Conservation (phyloP, 2,888 invertebrate genomes). For the Drosophila prolongata region DNA sequence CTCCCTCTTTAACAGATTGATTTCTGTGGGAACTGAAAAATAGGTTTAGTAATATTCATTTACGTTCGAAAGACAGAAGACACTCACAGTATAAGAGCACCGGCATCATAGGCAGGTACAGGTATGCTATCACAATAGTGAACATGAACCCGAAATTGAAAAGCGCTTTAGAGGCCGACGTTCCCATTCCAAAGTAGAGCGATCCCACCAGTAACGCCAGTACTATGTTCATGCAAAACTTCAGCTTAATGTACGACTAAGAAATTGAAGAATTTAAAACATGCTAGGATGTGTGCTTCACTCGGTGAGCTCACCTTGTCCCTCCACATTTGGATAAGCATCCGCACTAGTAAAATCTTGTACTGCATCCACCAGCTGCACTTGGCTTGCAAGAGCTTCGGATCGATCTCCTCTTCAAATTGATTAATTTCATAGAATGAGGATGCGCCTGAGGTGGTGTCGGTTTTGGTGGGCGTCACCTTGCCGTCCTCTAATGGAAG, state of each 20-base stretch:
- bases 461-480: slow-evolving; percentile 72
- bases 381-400: slow-evolving; percentile 86
- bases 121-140: slow-evolving; percentile 90
- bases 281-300: background rate
- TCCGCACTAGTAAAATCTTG: slow-evolving; percentile 87
- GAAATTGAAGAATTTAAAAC: slow-evolving; percentile 57
- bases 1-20: slow-evolving; percentile 90
- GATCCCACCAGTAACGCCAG: slow-evolving; percentile 89
- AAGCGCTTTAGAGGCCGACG: slow-evolving; percentile 92
- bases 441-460: slow-evolving; percentile 81
- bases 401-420: slow-evolving; percentile 84
- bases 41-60: too few relatives aligned
- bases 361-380: slow-evolving; percentile 89
- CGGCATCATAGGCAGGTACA: slow-evolving; percentile 93
- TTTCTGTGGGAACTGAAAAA: slow-evolving; percentile 90
- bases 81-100: slow-evolving; percentile 91
- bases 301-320: slow-evolving; percentile 86
- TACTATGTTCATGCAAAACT: slow-evolving; percentile 88
- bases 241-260: slow-evolving; percentile 90
- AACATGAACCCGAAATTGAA: slow-evolving; percentile 94
- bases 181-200: slow-evolving; percentile 90
- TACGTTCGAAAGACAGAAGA: too few relatives aligned
- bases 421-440: slow-evolving; percentile 75
- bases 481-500: slow-evolving; percentile 59
- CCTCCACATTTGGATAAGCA: slow-evolving; percentile 90